These are phyloP conservation scores for Ptyas mucosa DNA, from an alignment of 2,113 vertebrate species.

Conservation along the genomic window DNA sequence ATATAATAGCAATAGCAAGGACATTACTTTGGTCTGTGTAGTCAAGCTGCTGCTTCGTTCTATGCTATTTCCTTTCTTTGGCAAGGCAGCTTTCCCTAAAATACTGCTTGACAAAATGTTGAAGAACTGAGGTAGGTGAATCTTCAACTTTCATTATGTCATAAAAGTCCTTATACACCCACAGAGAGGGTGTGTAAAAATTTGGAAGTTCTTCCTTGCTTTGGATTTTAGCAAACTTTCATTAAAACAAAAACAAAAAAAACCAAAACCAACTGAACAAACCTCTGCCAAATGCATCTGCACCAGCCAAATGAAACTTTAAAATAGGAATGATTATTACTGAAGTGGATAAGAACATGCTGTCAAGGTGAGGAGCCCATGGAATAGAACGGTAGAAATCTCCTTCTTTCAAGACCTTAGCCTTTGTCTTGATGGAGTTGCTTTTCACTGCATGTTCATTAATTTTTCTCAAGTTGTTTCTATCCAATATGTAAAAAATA, in stretches of 20 bases:
- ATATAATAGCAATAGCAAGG: neutral
- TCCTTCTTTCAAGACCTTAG: neutral
- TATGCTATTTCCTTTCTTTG: conserved; percentile 3
- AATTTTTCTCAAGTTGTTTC: neutral
- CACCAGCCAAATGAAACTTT: neutral
- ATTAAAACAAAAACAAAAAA: too few relatives aligned
- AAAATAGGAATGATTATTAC: neutral
- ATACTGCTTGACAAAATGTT: neutral
- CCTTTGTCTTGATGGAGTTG: neutral
- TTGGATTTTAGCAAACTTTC: neutral
- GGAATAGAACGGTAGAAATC: neutral
- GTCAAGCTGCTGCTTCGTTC: neutral
- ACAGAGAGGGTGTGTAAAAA: neutral
- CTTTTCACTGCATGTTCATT: neutral
- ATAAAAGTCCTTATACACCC: neutral
- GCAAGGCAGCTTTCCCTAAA: neutral
- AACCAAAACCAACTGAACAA: neutral
- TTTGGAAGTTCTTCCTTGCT: neutral
- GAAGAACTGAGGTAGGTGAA: neutral
- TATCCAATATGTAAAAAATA: neutral
- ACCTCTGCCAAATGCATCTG: neutral
- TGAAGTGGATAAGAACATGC: neutral
- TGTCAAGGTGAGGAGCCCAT: neutral
- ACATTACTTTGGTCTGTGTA: neutral
- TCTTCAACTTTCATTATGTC: neutral